phyloP scores from a whole-genome alignment of 2,113 vertebrate genomes.

The Passerina amoena region DNA sequence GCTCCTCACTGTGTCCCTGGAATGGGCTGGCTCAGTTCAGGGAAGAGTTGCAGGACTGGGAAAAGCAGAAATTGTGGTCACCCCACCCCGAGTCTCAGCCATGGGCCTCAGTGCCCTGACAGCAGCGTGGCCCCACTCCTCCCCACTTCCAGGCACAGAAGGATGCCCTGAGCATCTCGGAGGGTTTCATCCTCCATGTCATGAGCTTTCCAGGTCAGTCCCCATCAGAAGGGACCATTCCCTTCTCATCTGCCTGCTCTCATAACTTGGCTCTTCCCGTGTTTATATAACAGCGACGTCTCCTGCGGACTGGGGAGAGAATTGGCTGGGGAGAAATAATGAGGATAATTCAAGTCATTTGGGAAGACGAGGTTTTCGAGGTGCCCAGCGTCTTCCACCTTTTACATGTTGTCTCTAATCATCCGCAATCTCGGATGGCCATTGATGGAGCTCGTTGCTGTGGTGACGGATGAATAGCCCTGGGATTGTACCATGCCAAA shows the following conservation, averaged over 20 bases:
- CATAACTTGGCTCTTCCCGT: conserved; percentile 11
- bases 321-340: conserved; percentile 58
- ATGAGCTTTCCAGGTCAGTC: conserved; percentile 56
- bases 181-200: background rate
- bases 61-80: background rate
- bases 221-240: background rate
- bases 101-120: accelerated
- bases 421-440: conserved; percentile 59
- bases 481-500: conserved; percentile 50
- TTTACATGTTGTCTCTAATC: conserved; percentile 65
- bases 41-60: background rate
- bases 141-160: accelerated
- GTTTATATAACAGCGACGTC: conserved; percentile 62
- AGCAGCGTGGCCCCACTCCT: accelerated
- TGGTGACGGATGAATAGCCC: conserved; percentile 67
- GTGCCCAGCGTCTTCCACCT: conserved; percentile 49
- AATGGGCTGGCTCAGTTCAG: background rate
- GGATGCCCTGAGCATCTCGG: background rate
- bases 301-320: background rate
- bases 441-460: conserved; percentile 69
- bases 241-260: background rate
- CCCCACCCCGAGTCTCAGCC: background rate
- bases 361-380: conserved; percentile 56
- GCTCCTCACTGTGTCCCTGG: accelerated
- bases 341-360: conserved; percentile 69